These are phyloP conservation scores for Phocides pigmalion DNA, from an alignment of 1,140 invertebrate species.

Conservation along the genomic window DNA sequence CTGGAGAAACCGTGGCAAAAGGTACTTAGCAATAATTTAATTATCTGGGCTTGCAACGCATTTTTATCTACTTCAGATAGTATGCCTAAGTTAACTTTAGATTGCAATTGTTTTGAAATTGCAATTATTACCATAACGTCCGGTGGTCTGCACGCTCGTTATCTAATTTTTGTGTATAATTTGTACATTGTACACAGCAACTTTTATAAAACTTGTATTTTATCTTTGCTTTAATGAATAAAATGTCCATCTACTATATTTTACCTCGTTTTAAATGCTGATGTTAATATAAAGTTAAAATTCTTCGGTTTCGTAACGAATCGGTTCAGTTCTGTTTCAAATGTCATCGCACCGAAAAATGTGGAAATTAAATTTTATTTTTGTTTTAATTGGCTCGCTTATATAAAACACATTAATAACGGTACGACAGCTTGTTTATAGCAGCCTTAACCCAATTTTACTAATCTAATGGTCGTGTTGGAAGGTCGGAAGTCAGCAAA, in stretches of 20 bases:
- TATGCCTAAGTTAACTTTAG: no score
- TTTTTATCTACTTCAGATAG: no score
- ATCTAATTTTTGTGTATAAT: no score
- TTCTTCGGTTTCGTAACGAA: slow-evolving; percentile 23
- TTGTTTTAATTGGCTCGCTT: slow-evolving; percentile 14
- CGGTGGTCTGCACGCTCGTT: no score
- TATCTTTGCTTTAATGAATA: no score
- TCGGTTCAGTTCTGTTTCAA: slow-evolving; percentile 31
- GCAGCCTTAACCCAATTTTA: slow-evolving; percentile 36
- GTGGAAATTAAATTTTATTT: slow-evolving; percentile 23
- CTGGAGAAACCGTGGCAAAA: no score
- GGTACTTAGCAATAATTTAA: no score
- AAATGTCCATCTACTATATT: neutral
- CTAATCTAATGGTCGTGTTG: slow-evolving; percentile 1
- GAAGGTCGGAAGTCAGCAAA: slow-evolving; percentile 24
- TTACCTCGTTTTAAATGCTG: neutral
- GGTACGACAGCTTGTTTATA: slow-evolving; percentile 21
- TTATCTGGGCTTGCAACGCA: no score
- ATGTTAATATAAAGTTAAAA: neutral
- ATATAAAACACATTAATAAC: slow-evolving; percentile 30
- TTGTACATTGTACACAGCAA: no score
- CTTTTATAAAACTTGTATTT: no score
- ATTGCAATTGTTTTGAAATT: no score
- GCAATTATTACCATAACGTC: no score
- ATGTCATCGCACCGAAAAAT: slow-evolving; percentile 24